phyloP scores from a whole-genome alignment of 37 sponge, comb jelly and placozoan species.

The Crambe crambe region DNA sequence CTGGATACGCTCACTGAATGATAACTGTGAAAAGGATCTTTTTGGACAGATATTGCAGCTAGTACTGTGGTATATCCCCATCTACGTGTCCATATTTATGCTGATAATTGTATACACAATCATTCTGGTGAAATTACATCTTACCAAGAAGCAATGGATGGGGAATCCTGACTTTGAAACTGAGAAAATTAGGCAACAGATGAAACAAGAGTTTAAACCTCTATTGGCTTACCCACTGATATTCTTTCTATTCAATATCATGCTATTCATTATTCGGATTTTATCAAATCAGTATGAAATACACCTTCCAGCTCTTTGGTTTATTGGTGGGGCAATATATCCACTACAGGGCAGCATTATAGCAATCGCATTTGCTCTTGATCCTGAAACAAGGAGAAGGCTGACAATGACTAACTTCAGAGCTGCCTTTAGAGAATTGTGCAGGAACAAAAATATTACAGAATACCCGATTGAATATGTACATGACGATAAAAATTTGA shows the following conservation, averaged over 20 bases:
- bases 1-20: conserved; percentile 58
- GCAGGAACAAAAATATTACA: neutral
- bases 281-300: neutral
- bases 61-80: conserved; percentile 56
- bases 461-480: conserved; percentile 16
- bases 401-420: conserved; percentile 12
- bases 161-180: neutral
- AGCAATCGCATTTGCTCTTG: conserved; percentile 47
- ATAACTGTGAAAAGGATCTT: neutral
- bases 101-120: conserved; percentile 24
- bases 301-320: conserved; percentile 38
- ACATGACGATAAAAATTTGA: neutral
- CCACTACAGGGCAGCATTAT: conserved; percentile 46
- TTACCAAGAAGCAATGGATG: neutral
- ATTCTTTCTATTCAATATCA: conserved; percentile 47
- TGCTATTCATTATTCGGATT: conserved; percentile 40
- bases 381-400: conserved; percentile 39
- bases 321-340: conserved; percentile 32
- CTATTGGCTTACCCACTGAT: conserved; percentile 55
- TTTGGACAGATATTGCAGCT: conserved; percentile 35
- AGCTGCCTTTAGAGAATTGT: conserved; percentile 12
- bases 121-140: neutral
- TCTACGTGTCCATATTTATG: conserved; percentile 22
- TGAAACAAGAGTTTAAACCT: conserved; percentile 36
- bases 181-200: neutral